Conservation (phyloP, 2,113 vertebrate species). For the Ophiodon elongatus region DNA sequence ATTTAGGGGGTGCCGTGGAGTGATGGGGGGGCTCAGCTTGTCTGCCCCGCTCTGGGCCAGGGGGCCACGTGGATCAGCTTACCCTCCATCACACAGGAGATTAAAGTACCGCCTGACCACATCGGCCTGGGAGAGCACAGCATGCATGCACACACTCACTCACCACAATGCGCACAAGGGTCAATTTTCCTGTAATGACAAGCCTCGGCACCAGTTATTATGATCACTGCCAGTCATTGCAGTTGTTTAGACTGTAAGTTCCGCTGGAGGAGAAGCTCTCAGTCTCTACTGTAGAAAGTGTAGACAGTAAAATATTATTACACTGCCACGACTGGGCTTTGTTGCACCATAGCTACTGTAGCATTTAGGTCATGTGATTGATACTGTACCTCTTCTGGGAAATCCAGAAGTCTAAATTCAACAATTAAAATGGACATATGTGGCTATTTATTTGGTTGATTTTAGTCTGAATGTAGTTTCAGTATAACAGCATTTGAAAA, state of each 20-base stretch:
- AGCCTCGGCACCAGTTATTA: slow-evolving; percentile 38
- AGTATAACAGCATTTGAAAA: no score
- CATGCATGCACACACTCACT: slow-evolving; percentile 20
- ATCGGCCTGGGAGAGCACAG: slow-evolving; percentile 35
- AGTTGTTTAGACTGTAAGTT: slow-evolving; percentile 26
- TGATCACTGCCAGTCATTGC: slow-evolving; percentile 42
- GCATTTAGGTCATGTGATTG: background rate
- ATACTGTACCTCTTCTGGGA: background rate
- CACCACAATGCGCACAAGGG: slow-evolving; percentile 31
- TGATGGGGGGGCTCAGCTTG: slow-evolving; percentile 27
- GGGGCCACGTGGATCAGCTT: slow-evolving; percentile 72
- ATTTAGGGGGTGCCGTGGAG: slow-evolving; percentile 48
- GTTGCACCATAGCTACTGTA: background rate
- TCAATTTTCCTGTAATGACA: slow-evolving; percentile 47
- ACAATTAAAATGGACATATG: background rate
- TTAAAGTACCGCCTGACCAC: slow-evolving; percentile 64
- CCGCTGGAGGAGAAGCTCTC: slow-evolving; percentile 3
- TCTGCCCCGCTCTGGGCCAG: slow-evolving; percentile 37
- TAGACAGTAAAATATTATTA: slow-evolving; percentile 14
- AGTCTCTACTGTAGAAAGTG: slow-evolving; percentile 16
- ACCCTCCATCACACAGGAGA: slow-evolving; percentile 65
- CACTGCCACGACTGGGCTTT: background rate
- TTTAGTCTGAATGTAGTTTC: no score
- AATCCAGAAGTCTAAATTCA: background rate
- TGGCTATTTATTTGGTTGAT: background rate